Conservation (phyloP, 2,888 invertebrate genomes). For the Aspidiotus destructor region DNA sequence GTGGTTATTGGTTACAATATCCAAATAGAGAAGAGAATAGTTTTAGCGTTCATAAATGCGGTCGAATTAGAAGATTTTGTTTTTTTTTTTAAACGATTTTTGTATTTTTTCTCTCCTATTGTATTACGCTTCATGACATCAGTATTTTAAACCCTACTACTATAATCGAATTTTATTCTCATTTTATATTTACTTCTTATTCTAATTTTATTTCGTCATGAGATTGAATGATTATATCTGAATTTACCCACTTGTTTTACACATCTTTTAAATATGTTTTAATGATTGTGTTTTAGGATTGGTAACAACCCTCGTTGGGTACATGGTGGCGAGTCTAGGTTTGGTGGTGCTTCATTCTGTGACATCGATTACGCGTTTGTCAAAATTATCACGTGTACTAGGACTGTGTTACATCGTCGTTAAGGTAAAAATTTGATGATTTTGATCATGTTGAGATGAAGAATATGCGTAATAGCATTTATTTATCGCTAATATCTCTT, state of each 20-base stretch:
- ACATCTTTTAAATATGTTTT: not conserved
- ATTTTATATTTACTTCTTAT: not conserved
- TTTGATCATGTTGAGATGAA: conserved; percentile 3
- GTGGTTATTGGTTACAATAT: not conserved
- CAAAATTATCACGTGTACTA: conserved; percentile 70
- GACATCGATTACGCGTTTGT: conserved; percentile 68
- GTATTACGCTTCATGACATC: no score
- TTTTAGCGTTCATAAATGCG: no score
- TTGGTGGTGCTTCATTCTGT: conserved; percentile 75
- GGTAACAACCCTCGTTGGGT: conserved; percentile 84
- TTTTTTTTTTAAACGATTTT: no score
- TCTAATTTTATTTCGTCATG: not conserved
- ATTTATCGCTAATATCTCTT: no score
- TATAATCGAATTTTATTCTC: not conserved
- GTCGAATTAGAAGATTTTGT: no score
- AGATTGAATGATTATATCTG: not conserved
- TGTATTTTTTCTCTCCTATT: no score
- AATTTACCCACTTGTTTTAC: not conserved
- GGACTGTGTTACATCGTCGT: conserved; percentile 88
- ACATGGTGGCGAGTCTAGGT: conserved; percentile 72
- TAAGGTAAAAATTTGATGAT: conserved; percentile 42
- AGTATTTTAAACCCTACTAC: no score
- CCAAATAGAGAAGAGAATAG: no score
- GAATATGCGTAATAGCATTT: not conserved
- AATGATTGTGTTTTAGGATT: conserved; percentile 43